These are phyloP conservation scores for Drosophila sucinea DNA, from an alignment of 1,140 invertebrate genomes.

Conservation along the genomic window DNA sequence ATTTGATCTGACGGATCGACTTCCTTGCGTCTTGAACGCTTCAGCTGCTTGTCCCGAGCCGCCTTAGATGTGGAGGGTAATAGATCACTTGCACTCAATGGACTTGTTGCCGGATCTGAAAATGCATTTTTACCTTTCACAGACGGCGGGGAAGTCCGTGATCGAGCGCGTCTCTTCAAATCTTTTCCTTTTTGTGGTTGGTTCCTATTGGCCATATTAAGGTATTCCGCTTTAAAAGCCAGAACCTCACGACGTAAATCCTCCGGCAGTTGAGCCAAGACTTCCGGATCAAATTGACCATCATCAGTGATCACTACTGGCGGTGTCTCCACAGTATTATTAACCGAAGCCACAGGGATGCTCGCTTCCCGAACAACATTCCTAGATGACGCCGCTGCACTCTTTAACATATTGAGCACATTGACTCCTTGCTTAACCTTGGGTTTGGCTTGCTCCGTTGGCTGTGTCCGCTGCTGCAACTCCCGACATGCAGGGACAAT, in stretches of 20 bases:
- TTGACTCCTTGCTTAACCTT: slow-evolving; percentile 10
- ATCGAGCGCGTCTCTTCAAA: neutral
- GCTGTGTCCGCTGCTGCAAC: neutral
- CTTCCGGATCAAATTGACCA: slow-evolving; percentile 84
- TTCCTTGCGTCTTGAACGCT: slow-evolving; percentile 1
- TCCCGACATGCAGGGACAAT: neutral
- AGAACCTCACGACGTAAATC: slow-evolving; percentile 87
- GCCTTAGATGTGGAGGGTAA: slow-evolving; percentile 64
- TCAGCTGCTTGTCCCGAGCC: slow-evolving; percentile 17
- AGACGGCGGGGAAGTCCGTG: neutral
- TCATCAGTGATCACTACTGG: neutral
- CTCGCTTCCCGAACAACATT: neutral
- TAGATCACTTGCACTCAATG: slow-evolving; percentile 56
- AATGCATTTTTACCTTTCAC: neutral
- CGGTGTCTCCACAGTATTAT: neutral
- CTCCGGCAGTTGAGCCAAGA: slow-evolving; percentile 86
- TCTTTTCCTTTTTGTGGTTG: neutral
- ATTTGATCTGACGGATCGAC: slow-evolving; percentile 25
- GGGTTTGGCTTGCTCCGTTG: neutral
- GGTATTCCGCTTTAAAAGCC: slow-evolving; percentile 40
- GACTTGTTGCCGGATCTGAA: neutral
- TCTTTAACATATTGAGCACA: slow-evolving; percentile 45
- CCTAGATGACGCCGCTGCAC: slow-evolving; percentile 14
- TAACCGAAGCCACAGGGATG: neutral
- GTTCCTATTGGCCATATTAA: slow-evolving; percentile 16